Evolutionary conservation across 1,140 invertebrate species (phyloP).

Genomic region (Drosophila nebulosa): DNA sequence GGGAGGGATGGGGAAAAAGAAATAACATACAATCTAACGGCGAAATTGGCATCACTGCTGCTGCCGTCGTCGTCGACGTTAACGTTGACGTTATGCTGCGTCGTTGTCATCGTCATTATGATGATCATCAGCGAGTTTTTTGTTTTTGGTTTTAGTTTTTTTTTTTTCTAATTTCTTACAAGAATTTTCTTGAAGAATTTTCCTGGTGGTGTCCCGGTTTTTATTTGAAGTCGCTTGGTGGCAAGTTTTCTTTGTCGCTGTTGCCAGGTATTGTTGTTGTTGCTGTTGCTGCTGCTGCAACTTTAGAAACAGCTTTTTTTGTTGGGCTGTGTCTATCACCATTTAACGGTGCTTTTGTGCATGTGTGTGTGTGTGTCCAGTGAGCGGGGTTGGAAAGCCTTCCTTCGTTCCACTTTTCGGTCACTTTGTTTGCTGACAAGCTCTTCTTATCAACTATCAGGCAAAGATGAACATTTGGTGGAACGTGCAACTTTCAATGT

Average conservation of each 20-base stretch:
- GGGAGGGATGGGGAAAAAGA: background rate
- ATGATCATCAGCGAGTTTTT: background rate
- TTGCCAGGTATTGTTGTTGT: conserved; percentile 22
- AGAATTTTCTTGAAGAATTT: conserved; percentile 75
- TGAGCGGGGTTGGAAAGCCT: background rate
- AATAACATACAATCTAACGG: conserved; percentile 64
- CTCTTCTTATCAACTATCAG: conserved; percentile 44
- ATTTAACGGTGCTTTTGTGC: conserved; percentile 62
- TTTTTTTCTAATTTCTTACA: conserved; percentile 70
- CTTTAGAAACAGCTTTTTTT: conserved; percentile 45
- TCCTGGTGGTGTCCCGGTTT: conserved; percentile 61
- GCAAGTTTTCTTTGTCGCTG: conserved; percentile 22
- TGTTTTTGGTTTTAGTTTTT: conserved; percentile 9
- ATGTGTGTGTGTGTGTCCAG: conserved; percentile 10
- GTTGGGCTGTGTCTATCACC: conserved; percentile 55
- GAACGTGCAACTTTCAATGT: conserved; percentile 37
- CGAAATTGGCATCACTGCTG: conserved; percentile 55
- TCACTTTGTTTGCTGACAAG: conserved; percentile 8
- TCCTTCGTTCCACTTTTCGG: background rate
- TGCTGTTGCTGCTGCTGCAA: conserved; percentile 23
- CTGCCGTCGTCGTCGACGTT: conserved; percentile 21
- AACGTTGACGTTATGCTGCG: conserved; percentile 22
- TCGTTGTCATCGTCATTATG: background rate
- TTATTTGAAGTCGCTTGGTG: conserved; percentile 49
- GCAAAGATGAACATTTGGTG: background rate